Evolutionary conservation across 1,140 invertebrate genomes (phyloP), one percentile per base, ranked within the genome.

Genomic region (Anagrus nilaparvatae): DNA sequence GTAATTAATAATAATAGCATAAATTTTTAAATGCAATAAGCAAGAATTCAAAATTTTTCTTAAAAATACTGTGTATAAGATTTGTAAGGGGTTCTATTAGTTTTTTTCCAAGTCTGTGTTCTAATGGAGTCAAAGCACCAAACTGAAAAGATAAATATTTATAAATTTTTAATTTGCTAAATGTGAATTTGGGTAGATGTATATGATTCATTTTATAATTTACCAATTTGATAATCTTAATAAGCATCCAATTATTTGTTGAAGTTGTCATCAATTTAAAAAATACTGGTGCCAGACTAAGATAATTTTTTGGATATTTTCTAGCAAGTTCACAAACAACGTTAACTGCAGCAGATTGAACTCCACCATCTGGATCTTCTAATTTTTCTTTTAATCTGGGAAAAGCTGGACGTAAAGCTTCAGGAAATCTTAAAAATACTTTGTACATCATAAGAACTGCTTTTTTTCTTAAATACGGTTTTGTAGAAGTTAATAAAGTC

Each of bases 191-290:
- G 9, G n/a, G 24, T 27, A 44, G 32, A 47, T 31, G 19, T 27
- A 34, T n/a, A 24, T 19, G 30, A 19, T 39, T 18, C 29, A 50
- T 3, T 20, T 21, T n/a, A 32, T 19, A 21, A 78, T 82, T 80
- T 71, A 99, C 94, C 78, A 99, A 71, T 80, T 99, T 99, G 40
- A 99, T 99, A 47, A 99, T 99, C 71, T 99, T 99, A 49, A 99
- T 99, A 19, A 99, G 76, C 87, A 99, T 98, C 97, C 97, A 99
- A 71, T 99, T 99, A 64, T 99, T 99, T 25, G 95, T 94, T 19
- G 95, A 98, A 29, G 92, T 97, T 20, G 93, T 99, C 96, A 99
- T 98, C 21, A 99, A 72, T 65, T 98, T 97, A 67, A 99, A 99
- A 71, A 99, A 99, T 2, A 97, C 82, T 1, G 96, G 95, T 24